Evolutionary conservation across 2,113 vertebrate species (phyloP), one percentile per base, ranked within the genome.

Genomic region (Protomyctophum bolini): DNA sequence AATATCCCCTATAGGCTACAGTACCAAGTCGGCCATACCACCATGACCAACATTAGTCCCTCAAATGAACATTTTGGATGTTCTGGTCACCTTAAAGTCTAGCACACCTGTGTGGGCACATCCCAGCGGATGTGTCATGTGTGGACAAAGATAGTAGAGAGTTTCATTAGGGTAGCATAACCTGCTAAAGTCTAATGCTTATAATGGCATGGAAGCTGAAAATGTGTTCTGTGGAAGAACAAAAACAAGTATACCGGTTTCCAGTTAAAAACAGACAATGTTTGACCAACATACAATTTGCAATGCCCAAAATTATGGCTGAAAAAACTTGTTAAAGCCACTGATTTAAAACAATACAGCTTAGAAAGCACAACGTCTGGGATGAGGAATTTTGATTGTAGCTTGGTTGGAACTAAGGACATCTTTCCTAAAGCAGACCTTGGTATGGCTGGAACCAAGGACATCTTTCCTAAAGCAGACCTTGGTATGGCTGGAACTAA

Each of bases 221-320:
- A 3, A 52, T 15, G 6, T 65, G n/a, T 52, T 54, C 10, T 33
- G 11, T 1, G 15, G 21, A 64, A 2, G 49, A 65, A 52, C 28
- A 52, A 8, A 21, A 50, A 28, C 50, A 50, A 63, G 47, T 21
- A 21, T 21, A 52, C 51, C 33, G 63, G 49, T 41, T 41, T 45
- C 11, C 15, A 28, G 48, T 51, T 15, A 49, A 28, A 63, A 15
- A 63, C 62, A 4, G 21, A 29, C 15, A 49, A 1, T 8, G 51
- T 61, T 63, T 66, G 45, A 41, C 63, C 61, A 59, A 59, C 72
- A 61, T 76, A 60, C 67, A 80, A 80, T 84, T 78, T 79, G 52
- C 51, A 80, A 66, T 62, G 29, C 12, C 28, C 48, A 41, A 80
- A 86, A 82, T 62, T 77, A 66, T 63, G 54, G 62, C 41, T 72